Evolutionary conservation across 2,797 vertebrate genomes (phyloP).

Genomic region (Acanthis flammea): DNA sequence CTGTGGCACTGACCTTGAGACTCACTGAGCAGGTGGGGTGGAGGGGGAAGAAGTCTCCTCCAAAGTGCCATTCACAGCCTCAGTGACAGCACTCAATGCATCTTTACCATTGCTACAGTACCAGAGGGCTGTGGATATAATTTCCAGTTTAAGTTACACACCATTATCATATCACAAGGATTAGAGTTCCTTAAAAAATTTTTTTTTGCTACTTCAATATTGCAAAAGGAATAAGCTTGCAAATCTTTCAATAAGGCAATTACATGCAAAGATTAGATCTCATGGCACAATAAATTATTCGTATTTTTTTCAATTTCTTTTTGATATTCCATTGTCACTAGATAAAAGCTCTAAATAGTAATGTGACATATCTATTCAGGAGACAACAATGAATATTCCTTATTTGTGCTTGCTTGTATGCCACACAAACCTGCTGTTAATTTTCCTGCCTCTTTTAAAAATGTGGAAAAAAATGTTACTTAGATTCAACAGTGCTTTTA

Average conservation of each 20-base stretch:
- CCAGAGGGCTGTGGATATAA: conserved; percentile 46
- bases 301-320: conserved; percentile 73
- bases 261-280: conserved; percentile 77
- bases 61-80: conserved; percentile 10
- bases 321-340: conserved; percentile 73
- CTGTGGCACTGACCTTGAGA: not conserved
- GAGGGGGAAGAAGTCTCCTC: not conserved
- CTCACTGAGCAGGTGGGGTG: not conserved
- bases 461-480: conserved; percentile 66
- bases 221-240: conserved; percentile 67
- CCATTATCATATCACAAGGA: conserved; percentile 60
- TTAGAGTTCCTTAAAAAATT: conserved; percentile 1
- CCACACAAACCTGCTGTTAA: conserved; percentile 71
- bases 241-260: conserved; percentile 79
- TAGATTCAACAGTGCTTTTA: conserved; percentile 61
- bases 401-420: conserved; percentile 72
- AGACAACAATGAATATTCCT: conserved; percentile 71
- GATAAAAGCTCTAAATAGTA: conserved; percentile 74
- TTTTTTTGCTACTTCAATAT: conserved; percentile 64
- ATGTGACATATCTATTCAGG: conserved; percentile 77
- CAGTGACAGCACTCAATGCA: not conserved
- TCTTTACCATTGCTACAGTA: not conserved
- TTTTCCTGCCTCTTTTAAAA: conserved; percentile 72
- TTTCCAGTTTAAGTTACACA: conserved; percentile 68
- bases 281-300: conserved; percentile 74